Evolutionary conservation across 2,888 invertebrate genomes (phyloP).

Genomic region (Chalcis sispes): DNA sequence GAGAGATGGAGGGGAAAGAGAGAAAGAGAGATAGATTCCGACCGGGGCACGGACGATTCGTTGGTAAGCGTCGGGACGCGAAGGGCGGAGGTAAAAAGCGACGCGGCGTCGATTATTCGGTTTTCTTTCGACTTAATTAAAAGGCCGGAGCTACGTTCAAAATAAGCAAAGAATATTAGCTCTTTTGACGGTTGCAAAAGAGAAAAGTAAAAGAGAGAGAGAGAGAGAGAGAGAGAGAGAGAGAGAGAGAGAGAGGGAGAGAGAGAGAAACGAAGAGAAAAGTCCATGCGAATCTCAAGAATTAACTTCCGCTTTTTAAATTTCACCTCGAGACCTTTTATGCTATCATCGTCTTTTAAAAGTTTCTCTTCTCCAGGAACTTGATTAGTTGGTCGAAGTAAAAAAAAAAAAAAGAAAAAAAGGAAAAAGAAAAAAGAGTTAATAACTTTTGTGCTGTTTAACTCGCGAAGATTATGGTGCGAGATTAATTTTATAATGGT

Average conservation of each 20-base stretch:
- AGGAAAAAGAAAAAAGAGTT: too few relatives aligned
- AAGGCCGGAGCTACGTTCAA: conserved; percentile 65
- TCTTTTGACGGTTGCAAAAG: conserved; percentile 58
- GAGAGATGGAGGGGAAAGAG: conserved; percentile 34
- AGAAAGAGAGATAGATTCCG: conserved; percentile 41
- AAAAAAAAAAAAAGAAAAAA: too few relatives aligned
- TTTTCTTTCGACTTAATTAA: conserved; percentile 75
- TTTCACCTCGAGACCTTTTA: conserved; percentile 28
- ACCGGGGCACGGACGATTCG: conserved; percentile 14
- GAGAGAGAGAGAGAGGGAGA: conserved; percentile 51
- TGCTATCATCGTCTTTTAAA: conserved; percentile 31
- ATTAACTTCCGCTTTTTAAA: conserved; percentile 58
- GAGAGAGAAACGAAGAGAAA: too few relatives aligned
- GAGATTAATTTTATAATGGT: conserved; percentile 38
- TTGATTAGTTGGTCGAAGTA: conserved; percentile 30
- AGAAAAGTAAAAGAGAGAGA: too few relatives aligned
- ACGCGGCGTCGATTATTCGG: conserved; percentile 68
- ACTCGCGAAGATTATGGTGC: conserved; percentile 37
- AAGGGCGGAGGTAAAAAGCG: conserved; percentile 22
- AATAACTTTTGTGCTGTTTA: conserved; percentile 52
- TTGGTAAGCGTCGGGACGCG: too few relatives aligned
- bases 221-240: conserved; percentile 38
- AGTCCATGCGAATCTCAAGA: conserved; percentile 57
- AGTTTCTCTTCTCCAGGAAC: conserved; percentile 43
- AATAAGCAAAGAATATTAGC: conserved; percentile 65